phyloP scores from a whole-genome alignment of 1,140 invertebrate species.

The Liolophura sinensis region DNA sequence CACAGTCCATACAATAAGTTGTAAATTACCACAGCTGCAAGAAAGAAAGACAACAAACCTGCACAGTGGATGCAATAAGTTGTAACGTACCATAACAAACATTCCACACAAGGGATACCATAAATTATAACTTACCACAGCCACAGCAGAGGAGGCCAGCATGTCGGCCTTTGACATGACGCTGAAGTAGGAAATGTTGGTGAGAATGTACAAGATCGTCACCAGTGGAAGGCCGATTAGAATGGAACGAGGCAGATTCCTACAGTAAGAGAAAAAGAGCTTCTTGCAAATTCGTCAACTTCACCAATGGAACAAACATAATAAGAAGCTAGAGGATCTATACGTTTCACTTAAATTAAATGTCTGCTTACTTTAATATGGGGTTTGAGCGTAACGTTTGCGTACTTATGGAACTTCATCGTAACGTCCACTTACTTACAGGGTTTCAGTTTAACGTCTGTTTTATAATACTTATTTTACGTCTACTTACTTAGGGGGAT shows the following conservation, averaged over 20 bases:
- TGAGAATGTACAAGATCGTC: slow-evolving; percentile 90
- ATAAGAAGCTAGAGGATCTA: not conserved
- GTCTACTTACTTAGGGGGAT: not conserved
- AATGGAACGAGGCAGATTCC: slow-evolving; percentile 93
- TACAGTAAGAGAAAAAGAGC: slow-evolving; percentile 54
- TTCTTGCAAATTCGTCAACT: not conserved
- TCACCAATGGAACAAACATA: not conserved
- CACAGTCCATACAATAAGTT: not conserved
- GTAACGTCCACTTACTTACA: not conserved
- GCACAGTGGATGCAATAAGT: not conserved
- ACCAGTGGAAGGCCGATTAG: slow-evolving; percentile 89
- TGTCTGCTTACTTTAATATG: not conserved
- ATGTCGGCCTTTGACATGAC: slow-evolving; percentile 83
- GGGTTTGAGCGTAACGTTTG: not conserved
- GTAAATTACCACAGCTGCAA: not conserved
- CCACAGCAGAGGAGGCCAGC: slow-evolving; percentile 88
- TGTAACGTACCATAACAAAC: not conserved
- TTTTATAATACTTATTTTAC: not conserved
- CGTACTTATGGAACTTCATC: not conserved
- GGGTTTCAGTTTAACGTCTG: slow-evolving; percentile 9
- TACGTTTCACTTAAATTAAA: not conserved
- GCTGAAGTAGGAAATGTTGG: slow-evolving; percentile 95
- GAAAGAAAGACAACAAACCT: not conserved
- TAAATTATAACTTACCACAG: slow-evolving; percentile 71
- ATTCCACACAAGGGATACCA: not conserved